Percentiles rank a stretch among this genome's conserved stretches.
Conservation (phyloP, 2,888 invertebrate genomes). For the Mythimna impura region DNA sequence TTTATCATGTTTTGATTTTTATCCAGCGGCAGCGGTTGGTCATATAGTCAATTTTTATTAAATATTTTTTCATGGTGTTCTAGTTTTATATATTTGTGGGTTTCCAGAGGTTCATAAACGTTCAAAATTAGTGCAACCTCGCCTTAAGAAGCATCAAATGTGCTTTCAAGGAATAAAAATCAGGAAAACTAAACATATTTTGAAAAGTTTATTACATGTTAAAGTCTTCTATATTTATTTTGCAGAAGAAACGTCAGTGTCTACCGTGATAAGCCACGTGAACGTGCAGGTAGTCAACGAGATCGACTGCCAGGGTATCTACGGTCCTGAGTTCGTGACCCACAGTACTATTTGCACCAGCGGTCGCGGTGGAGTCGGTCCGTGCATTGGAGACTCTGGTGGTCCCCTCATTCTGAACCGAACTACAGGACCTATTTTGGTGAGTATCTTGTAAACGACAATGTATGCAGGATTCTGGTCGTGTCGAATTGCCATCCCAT, state of each 20-base stretch:
- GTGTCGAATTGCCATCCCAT: too few relatives aligned
- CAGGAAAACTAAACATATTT: background rate
- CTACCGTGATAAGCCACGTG: constrained; percentile 71
- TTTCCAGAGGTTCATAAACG: too few relatives aligned
- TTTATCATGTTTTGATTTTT: too few relatives aligned
- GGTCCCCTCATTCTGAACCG: constrained; percentile 70
- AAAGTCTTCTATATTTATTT: constrained; percentile 2
- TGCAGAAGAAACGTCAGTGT: constrained; percentile 69
- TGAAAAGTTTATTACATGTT: too few relatives aligned
- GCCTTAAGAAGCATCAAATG: background rate
- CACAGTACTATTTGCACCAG: constrained; percentile 74
- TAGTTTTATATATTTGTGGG: too few relatives aligned
- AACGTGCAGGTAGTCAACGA: constrained; percentile 72
- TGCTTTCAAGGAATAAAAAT: background rate
- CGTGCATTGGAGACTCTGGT: constrained; percentile 78
- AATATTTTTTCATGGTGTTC: too few relatives aligned
- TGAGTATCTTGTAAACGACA: constrained; percentile 49
- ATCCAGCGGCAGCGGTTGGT: too few relatives aligned
- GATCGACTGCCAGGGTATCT: constrained; percentile 65
- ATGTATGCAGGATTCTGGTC: background rate
- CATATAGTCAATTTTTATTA: too few relatives aligned
- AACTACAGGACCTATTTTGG: constrained; percentile 68
- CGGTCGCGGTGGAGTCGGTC: constrained; percentile 74
- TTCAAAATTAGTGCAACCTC: too few relatives aligned
- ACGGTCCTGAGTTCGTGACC: constrained; percentile 63